Evolutionary conservation across 2,888 invertebrate species (phyloP).

Genomic region (Siphlonurus alternatus): DNA sequence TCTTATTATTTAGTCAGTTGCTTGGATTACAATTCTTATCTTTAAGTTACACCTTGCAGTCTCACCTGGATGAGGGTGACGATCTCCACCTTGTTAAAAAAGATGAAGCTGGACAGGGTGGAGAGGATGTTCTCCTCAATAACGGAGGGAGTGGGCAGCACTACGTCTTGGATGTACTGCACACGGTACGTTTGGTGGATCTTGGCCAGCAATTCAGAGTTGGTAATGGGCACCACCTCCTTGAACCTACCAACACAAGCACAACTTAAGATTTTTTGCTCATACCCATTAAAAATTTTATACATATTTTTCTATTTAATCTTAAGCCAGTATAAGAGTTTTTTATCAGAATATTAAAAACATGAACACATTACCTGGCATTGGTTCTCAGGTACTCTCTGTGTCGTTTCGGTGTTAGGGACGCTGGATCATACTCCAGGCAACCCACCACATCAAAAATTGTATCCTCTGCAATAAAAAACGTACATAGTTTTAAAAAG

Average conservation of each 20-base stretch:
- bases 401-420: slow-evolving; percentile 75
- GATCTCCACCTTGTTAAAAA: slow-evolving; percentile 99
- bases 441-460: slow-evolving; percentile 98
- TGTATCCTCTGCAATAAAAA: slow-evolving; percentile 45
- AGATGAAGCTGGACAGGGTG: slow-evolving; percentile 95
- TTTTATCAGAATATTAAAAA: not conserved
- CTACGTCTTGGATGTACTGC: slow-evolving; percentile 98
- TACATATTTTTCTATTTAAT: not conserved
- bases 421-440: slow-evolving; percentile 90
- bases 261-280: not conserved
- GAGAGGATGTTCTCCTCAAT: slow-evolving; percentile 99
- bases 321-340: not conserved
- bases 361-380: slow-evolving; percentile 36
- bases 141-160: slow-evolving; percentile 94
- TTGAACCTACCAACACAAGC: slow-evolving; percentile 43
- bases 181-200: slow-evolving; percentile 99
- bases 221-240: slow-evolving; percentile 89
- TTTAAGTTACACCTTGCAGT: too few relatives aligned
- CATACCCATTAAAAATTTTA: not conserved
- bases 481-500: slow-evolving; percentile 6
- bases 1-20: too few relatives aligned
- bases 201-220: slow-evolving; percentile 86
- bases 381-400: slow-evolving; percentile 88
- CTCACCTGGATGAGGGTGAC: slow-evolving; percentile 80
- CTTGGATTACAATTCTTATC: too few relatives aligned